These are phyloP conservation scores for Eupithecia pulchellata DNA, from an alignment of 2,888 invertebrate species.

Conservation along the genomic window DNA sequence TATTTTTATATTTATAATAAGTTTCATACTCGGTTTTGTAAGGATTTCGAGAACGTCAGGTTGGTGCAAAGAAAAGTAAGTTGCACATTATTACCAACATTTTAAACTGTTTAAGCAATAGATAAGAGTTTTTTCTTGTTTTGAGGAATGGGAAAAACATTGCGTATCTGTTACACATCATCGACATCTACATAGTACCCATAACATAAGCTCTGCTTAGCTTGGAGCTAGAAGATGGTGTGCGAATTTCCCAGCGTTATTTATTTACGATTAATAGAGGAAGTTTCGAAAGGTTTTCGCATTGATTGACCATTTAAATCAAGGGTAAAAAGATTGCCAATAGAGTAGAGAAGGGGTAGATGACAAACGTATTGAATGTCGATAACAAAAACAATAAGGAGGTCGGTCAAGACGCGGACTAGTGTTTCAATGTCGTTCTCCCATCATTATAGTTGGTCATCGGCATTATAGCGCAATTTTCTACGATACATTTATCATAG, in stretches of 20 bases:
- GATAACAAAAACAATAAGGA: neutral
- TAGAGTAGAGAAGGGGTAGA: neutral
- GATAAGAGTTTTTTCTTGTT: neutral
- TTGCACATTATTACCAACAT: neutral
- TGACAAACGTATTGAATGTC: neutral
- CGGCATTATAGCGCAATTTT: neutral
- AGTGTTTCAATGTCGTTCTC: neutral
- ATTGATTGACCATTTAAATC: neutral
- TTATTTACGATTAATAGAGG: too few species aligned
- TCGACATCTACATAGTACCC: too few species aligned
- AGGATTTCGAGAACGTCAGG: neutral
- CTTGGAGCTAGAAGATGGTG: neutral
- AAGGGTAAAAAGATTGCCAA: conserved; percentile 1
- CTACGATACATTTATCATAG: neutral
- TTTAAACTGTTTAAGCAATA: neutral
- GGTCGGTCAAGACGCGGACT: conserved; percentile 2
- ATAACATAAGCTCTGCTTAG: neutral
- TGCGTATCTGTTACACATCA: neutral
- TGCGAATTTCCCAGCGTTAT: too few species aligned
- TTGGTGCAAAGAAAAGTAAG: conserved; percentile 11
- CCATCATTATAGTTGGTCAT: neutral
- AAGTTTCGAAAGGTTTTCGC: neutral
- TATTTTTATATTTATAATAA: conserved; percentile 7
- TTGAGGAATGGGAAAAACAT: neutral
- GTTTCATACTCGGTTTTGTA: conserved; percentile 12